Percentiles rank a stretch among this genome's conserved stretches.
Conservation (phyloP, 92 coral and sea anemone species). For the Blastomussa wellsi region DNA sequence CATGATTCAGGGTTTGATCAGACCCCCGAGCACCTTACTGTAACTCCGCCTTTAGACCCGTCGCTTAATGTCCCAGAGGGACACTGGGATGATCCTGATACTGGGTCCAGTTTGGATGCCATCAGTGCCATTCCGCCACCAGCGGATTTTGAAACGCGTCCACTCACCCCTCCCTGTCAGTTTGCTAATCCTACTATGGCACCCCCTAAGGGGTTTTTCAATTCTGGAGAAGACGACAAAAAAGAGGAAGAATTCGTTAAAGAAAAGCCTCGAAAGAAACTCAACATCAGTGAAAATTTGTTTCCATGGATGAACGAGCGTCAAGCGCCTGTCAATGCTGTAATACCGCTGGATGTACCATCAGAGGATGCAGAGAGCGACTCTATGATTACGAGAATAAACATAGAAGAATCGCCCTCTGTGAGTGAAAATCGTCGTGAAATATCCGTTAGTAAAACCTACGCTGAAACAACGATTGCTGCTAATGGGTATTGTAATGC, state of each 20-base stretch:
- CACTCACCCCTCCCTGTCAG: conserved; percentile 52
- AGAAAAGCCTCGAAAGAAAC: conserved; percentile 61
- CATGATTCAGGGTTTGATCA: conserved; percentile 43
- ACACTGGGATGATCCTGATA: conserved; percentile 33
- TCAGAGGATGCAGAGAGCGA: not conserved
- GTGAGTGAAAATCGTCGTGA: not conserved
- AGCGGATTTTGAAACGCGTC: conserved; percentile 62
- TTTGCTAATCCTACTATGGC: conserved; percentile 41
- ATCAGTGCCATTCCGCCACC: conserved; percentile 82
- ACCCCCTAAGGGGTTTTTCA: conserved; percentile 45
- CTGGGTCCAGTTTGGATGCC: conserved; percentile 33
- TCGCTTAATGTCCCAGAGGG: not conserved
- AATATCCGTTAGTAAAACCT: not conserved
- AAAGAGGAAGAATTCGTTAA: conserved; percentile 4
- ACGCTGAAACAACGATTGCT: not conserved
- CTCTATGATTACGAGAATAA: not conserved
- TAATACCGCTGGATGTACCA: conserved; percentile 21
- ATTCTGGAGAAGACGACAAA: not conserved
- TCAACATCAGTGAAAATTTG: conserved; percentile 39
- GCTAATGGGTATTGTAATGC: not conserved
- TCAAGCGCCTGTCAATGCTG: conserved; percentile 50
- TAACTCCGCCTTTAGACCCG: conserved; percentile 1
- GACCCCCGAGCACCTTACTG: conserved; percentile 20
- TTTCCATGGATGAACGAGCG: conserved; percentile 84
- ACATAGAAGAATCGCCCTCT: not conserved